Base-by-base conservation (phyloP, 2,888 invertebrate species). In the Pseudoips prasinana region DNA sequence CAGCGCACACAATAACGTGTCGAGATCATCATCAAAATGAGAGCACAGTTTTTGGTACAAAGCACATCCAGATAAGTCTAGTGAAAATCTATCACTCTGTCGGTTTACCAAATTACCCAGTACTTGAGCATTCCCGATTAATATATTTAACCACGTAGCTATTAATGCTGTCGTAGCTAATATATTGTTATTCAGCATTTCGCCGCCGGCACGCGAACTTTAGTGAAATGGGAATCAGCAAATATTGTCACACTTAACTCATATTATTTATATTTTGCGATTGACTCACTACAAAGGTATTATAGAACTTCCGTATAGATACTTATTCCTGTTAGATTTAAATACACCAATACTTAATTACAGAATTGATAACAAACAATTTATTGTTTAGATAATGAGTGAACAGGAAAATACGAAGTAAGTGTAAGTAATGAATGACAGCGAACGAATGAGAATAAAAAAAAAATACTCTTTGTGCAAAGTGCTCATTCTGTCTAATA, bases 11-110 rank as follows among this genome's bases (percentile, higher is more conserved):
- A 82, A 79, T 14, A 87, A 45, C 27, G 81, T 54, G 8, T 74
- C 75, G 22, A 88, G 71, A 59, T 84, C 83, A 40, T 88, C 88
- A 29, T 76, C 73, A 32, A 79, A 58, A 46, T 79, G 73, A 14
- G 80, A 81, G 59, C 88, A 88, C 44, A 85, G 69, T 45, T 84
- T 83, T 50, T 83, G 79, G 55, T 82, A 70, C 46, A 72, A 58
- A 36, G 69, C 64, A 60, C 88, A 88, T 32, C 73, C 78, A 49
- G 63, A 65, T 40, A 85, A 56, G 52, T 86, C 83, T 29, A 77
- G 58, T 33, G 52, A 60, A 51, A 71, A 82, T 49, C 63, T 69
- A 50, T 73, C 75, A 40, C 66, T 71, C 10, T 65, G 61, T 11
- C 68, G 53, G 45, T 76, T 70, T 33, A 68, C 53, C 37, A 70